These are phyloP conservation scores for Margaritifera margaritifera DNA, from an alignment of 2,888 invertebrate species.

Conservation along the genomic window DNA sequence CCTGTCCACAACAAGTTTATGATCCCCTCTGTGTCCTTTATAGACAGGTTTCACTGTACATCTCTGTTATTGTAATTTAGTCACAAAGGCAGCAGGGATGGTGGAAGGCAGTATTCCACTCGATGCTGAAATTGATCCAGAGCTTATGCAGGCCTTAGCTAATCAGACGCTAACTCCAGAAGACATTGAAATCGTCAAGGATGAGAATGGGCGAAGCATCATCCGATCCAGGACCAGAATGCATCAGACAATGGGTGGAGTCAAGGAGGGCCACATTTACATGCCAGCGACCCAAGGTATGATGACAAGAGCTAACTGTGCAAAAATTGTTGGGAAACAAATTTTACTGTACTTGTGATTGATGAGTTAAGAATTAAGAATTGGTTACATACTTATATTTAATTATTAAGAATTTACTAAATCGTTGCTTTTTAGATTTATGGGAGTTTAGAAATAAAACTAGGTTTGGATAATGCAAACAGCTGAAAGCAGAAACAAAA, in stretches of 20 bases:
- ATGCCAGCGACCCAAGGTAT: conserved; percentile 19
- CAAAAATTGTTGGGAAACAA: too few relatives aligned
- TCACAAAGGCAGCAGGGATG: conserved; percentile 54
- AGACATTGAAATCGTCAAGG: conserved; percentile 62
- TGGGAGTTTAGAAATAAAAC: too few relatives aligned
- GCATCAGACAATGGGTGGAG: conserved; percentile 50
- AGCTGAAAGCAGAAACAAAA: too few relatives aligned
- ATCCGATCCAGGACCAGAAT: conserved; percentile 50
- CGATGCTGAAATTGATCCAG: conserved; percentile 62
- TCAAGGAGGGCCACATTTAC: conserved; percentile 60
- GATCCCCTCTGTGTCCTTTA: too few relatives aligned
- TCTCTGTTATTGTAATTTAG: conserved; percentile 18
- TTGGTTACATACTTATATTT: too few relatives aligned
- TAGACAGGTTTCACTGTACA: too few relatives aligned
- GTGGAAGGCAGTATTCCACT: conserved; percentile 45
- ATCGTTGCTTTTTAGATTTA: too few relatives aligned
- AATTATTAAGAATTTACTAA: too few relatives aligned
- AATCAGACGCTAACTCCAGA: conserved; percentile 56
- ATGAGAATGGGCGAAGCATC: conserved; percentile 51
- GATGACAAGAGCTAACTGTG: not conserved
- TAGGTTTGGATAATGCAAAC: too few relatives aligned
- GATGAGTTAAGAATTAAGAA: too few relatives aligned
- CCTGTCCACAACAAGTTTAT: too few relatives aligned
- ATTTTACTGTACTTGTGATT: too few relatives aligned
- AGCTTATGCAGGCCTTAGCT: conserved; percentile 60